Percentiles rank a stretch among this genome's conserved stretches.
Evolutionary conservation across 2,113 vertebrate species (phyloP).

Genomic region (Halcyon malimbica): DNA sequence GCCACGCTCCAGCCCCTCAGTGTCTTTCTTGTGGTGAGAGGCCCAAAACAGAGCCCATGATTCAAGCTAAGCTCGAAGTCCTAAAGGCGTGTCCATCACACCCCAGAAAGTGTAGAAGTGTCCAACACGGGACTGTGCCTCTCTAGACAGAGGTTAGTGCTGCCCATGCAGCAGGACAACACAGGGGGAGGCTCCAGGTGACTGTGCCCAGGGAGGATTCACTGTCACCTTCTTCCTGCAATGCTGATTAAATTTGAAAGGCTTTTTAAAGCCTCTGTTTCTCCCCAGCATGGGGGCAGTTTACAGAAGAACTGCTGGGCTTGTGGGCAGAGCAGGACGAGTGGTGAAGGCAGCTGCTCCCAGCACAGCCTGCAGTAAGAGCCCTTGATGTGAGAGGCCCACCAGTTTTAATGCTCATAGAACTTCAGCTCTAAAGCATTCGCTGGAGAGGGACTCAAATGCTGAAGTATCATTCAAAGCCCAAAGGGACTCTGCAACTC

Average conservation of each 20-base stretch:
- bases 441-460: not conserved
- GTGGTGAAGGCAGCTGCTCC: not conserved
- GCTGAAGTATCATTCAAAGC: not conserved
- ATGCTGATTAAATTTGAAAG: not conserved
- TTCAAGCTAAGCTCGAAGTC: not conserved
- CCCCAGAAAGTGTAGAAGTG: rapidly evolving
- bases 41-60: too few relatives aligned
- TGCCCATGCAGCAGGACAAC: not conserved
- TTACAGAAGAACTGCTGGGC: not conserved
- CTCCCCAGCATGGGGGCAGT: not conserved
- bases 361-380: not conserved
- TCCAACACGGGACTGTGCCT: rapidly evolving
- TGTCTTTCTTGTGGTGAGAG: too few relatives aligned
- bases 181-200: rapidly evolving
- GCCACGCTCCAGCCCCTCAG: too few relatives aligned
- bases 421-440: not conserved
- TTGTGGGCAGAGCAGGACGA: not conserved
- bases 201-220: not conserved
- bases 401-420: not conserved
- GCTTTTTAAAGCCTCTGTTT: not conserved
- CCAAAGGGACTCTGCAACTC: not conserved
- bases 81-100: rapidly evolving
- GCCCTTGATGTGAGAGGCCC: rapidly evolving
- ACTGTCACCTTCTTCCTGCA: not conserved
- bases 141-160: not conserved